Evolutionary conservation across 2,888 invertebrate genomes (phyloP).

Genomic region (Periphyllus acericola): DNA sequence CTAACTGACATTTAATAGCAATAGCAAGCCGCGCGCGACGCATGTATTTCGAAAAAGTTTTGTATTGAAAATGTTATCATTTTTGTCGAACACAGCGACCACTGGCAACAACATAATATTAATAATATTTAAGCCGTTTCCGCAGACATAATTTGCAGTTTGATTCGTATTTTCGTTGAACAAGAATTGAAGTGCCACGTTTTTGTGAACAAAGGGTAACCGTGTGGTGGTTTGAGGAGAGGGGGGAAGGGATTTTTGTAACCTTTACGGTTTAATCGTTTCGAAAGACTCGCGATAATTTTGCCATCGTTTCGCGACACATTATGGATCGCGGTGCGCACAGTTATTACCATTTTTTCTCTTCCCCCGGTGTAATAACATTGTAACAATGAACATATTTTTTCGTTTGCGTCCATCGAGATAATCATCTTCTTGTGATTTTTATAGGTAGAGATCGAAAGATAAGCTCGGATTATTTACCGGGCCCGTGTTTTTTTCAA

Average conservation of each 20-base stretch:
- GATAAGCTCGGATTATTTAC: not conserved
- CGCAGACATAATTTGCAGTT: too few relatives aligned
- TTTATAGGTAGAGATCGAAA: not conserved
- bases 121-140: too few relatives aligned
- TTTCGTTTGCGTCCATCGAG: not conserved
- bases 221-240: too few relatives aligned
- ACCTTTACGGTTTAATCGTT: not conserved
- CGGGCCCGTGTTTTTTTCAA: not conserved
- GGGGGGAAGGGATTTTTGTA: too few relatives aligned
- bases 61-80: too few relatives aligned
- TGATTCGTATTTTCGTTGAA: too few relatives aligned
- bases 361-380: not conserved
- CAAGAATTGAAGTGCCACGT: too few relatives aligned
- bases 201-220: too few relatives aligned
- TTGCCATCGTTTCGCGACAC: not conserved
- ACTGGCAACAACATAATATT: too few relatives aligned
- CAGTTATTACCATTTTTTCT: not conserved
- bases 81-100: too few relatives aligned
- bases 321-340: not conserved
- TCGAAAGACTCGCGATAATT: not conserved
- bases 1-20: constrained; percentile 16
- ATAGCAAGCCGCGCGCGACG: not conserved
- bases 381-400: not conserved
- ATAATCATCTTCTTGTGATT: constrained; percentile 14
- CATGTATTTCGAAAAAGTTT: too few relatives aligned